Percentiles rank a stretch among this genome's conserved stretches.
Conservation (phyloP, 2,797 vertebrate species). For the Cyprinodon diabolis region DNA sequence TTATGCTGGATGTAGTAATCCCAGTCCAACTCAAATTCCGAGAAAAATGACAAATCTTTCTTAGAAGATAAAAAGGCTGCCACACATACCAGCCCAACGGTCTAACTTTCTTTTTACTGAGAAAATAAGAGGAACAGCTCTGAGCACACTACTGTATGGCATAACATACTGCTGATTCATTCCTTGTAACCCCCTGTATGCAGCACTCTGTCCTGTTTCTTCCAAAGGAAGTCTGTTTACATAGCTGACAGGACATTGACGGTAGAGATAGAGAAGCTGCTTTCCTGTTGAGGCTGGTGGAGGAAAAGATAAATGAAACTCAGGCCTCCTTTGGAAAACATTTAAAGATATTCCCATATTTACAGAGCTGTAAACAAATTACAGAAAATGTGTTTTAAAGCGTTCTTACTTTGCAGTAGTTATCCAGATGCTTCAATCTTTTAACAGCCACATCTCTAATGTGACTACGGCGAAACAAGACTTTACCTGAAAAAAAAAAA, state of each 20-base stretch:
- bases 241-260: slow-evolving; percentile 73
- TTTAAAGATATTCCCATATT: not conserved
- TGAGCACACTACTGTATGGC: slow-evolving; percentile 17
- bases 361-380: not conserved
- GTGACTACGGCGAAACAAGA: slow-evolving; percentile 94
- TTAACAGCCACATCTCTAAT: slow-evolving; percentile 92
- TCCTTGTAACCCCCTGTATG: slow-evolving; percentile 32
- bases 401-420: slow-evolving; percentile 92
- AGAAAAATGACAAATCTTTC: slow-evolving; percentile 23
- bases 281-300: slow-evolving; percentile 73
- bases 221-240: slow-evolving; percentile 69
- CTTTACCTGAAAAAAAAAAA: slow-evolving; percentile 84
- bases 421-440: slow-evolving; percentile 92
- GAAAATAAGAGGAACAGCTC: slow-evolving; percentile 36
- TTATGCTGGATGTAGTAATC: slow-evolving; percentile 11
- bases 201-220: slow-evolving; percentile 59
- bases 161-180: slow-evolving; percentile 60
- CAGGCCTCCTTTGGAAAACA: slow-evolving; percentile 37
- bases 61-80: slow-evolving; percentile 36
- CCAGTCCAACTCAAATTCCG: slow-evolving; percentile 12
- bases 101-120: slow-evolving; percentile 41
- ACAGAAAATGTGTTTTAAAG: not conserved
- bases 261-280: slow-evolving; percentile 59
- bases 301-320: slow-evolving; percentile 56
- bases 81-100: slow-evolving; percentile 45